These are phyloP conservation scores for Sternotherus odoratus DNA, from an alignment of 2,797 vertebrate genomes.

Conservation along the genomic window DNA sequence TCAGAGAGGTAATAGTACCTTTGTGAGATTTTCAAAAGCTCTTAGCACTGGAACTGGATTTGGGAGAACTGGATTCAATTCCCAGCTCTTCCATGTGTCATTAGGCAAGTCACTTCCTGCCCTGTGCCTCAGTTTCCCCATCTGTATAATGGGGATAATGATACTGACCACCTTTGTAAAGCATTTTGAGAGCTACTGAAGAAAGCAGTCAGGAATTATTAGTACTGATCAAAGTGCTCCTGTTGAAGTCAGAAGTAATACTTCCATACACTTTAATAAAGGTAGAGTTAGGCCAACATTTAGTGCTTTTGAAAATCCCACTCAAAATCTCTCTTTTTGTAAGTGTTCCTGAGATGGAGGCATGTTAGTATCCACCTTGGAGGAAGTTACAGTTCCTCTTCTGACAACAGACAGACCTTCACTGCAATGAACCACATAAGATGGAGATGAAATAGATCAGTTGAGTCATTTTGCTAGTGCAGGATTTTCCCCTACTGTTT, in stretches of 20 bases:
- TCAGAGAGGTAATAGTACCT: slow-evolving; percentile 49
- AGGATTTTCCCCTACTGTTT: background rate
- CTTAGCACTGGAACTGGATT: background rate
- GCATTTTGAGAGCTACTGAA: background rate
- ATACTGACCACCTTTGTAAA: slow-evolving; percentile 1
- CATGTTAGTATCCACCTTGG: background rate
- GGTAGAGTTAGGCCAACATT: background rate
- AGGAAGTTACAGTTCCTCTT: background rate
- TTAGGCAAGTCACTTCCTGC: background rate
- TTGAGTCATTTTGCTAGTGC: background rate
- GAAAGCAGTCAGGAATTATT: background rate
- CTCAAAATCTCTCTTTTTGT: background rate
- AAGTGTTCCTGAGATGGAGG: background rate
- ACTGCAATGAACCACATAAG: background rate
- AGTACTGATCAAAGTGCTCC: background rate
- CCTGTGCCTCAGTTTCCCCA: slow-evolving; percentile 54
- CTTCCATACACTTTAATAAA: background rate
- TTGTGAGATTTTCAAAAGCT: slow-evolving; percentile 28
- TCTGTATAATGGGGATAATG: background rate
- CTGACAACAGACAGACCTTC: background rate
- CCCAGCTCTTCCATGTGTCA: background rate
- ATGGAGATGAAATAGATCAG: background rate
- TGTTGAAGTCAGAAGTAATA: background rate
- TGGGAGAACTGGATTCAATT: background rate
- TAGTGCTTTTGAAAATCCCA: background rate